Evolutionary conservation across 1,140 invertebrate genomes (phyloP), one percentile per base, ranked within the genome.

Genomic region (Lysiphlebus fabarum): DNA sequence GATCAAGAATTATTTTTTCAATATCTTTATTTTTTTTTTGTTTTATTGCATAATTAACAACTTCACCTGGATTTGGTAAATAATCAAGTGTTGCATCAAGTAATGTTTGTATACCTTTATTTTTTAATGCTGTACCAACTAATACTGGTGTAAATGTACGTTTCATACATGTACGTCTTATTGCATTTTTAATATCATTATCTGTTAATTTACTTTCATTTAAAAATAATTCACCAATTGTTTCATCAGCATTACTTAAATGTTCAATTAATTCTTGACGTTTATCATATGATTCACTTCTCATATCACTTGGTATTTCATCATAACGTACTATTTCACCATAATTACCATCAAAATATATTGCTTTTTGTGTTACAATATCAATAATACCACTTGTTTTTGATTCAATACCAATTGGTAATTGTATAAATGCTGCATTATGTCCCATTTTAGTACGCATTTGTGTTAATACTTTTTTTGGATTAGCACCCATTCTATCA

Each of bases 21-120:
- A 74, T 67, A 2, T 26, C 17, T 57, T 88, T 85, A 43, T 69
- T 77, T 38, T 14, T 82, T 77, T 17, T 76, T 67, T 88, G 81
- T 65, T 74, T 78, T 17, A 94, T 79, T 12, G 93, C 96, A 74
- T 83, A 86, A 79, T 99, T 99, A 50, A 87, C 77, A 1, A 99
- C 93, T 84, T 99, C 92, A 6, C 90, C 86, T 8, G 98, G 98
- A 82, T 97, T 87, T 11, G 98, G 98, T 34, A 99, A 81, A 79
- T 95, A 99, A 51, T 89, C 81, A 9, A 98, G 63, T n/a, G 98
- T 88, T 10, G 87, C 90, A 82, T 99, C 93, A 9, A 99, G 78
- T 12, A 99, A 77, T 0, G 93, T 91, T 76, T 99, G 98, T 8
- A 99, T 88, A 9, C 96, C 98, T 81, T 95, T 98, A 75, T 99